Base-by-base conservation (phyloP, 2,797 vertebrate genomes). In the Halcyon leucocephala region DNA sequence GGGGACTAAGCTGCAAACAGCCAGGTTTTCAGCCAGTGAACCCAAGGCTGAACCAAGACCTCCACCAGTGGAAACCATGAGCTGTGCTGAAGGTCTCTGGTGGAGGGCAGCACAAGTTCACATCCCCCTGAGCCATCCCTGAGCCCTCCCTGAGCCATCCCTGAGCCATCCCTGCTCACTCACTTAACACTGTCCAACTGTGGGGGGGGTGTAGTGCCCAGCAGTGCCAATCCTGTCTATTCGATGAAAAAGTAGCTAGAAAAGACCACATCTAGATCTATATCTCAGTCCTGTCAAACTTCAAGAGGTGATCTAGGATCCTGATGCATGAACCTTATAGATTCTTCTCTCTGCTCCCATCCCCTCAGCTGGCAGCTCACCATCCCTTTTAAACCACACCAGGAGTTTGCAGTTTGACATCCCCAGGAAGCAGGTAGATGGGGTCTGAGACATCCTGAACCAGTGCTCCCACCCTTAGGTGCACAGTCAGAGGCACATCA, bases 161-260 rank as follows among this genome's bases (percentile, higher is more conserved):
- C 65, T 8, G 29, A 14, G 26, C 25, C 46, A 25, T 10, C 46
- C 41, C 33, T 9, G 29, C 65, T 49, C 2, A 4, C 29, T 67
- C 5, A 0, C 31, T 24, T 33, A 26, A 55, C 0, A 8, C 21
- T 9, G 0, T 20, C 48, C n/a, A 54, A 57, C 1, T 8, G 44
- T 13, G 10, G 31, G 46, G 46, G 54, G 66, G 5, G 3, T 28
- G 60, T 29, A 26, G n/a, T 51, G 64, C 13, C 54, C 41, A 26
- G 60, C 25, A 61, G 35, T 5, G 22, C 14, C 79, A 70, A 8
- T 25, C n/a, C 31, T 26, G 12, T 6, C 69, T 22, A 15, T 8
- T 21, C 19, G 44, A 73, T 10, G 60, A 54, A 26, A 82, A 86
- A 77, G 49, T 29, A 52, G 49, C 35, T 29, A 39, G 28, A 58